Evolutionary conservation across 2,797 vertebrate genomes (phyloP).

Genomic region (Rhadinocentrus ornatus): DNA sequence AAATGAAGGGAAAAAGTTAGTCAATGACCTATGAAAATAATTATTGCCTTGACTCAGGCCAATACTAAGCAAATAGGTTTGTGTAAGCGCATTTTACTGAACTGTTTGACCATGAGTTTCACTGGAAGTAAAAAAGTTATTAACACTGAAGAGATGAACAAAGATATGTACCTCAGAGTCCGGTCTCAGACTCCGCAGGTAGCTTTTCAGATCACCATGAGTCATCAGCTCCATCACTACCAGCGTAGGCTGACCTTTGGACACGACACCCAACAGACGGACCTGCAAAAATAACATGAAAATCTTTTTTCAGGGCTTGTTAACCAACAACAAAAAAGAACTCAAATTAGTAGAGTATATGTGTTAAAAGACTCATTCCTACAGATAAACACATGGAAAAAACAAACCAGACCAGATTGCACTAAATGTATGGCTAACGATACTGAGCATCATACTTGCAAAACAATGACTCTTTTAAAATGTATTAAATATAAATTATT

Average conservation of each 20-base stretch:
- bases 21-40: neutral
- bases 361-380: neutral
- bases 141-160: neutral
- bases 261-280: conserved; percentile 95
- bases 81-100: neutral
- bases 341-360: neutral
- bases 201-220: conserved; percentile 96
- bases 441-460: neutral
- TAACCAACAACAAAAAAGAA: neutral
- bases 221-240: conserved; percentile 99
- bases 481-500: neutral
- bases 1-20: neutral
- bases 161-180: conserved; percentile 88
- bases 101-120: neutral
- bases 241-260: conserved; percentile 94
- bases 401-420: neutral
- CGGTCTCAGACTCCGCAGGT: conserved; percentile 91
- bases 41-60: neutral
- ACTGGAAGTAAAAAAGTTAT: neutral
- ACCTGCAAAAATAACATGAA: conserved; percentile 80
- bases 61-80: neutral
- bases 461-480: neutral
- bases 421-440: neutral
- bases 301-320: neutral
- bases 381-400: neutral